Evolutionary conservation across 2,888 invertebrate species (phyloP), one percentile per base, ranked within the genome.

Genomic region (Clusia tigrina): DNA sequence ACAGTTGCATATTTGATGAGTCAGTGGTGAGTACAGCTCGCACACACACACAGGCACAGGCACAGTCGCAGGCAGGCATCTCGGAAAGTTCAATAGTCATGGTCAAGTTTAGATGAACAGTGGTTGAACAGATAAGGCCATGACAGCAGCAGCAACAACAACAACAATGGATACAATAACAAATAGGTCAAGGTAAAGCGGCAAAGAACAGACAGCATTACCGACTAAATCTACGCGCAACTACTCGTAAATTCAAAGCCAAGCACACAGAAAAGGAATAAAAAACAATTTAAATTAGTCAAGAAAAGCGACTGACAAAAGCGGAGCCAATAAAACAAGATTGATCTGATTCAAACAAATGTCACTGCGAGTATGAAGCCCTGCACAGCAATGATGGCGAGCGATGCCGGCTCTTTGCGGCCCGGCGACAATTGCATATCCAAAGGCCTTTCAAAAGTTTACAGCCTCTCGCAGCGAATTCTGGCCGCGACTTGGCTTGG

Each of bases 281-380:
- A 56, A 38, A 18, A 15, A 42, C 56, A 46, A 56, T 23, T 56
- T 24, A 42, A 56, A 42, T 38, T 56, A 24, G 46, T 37, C 22
- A 37, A 55, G 55, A 55, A 54, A 54, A 26, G 26, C 66, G 70
- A 52, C 67, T 65, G 64, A 65, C 70, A 70, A 72, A 64, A 72
- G 67, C 66, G 69, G 67, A 69, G 57, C 70, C 59, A 51, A 55
- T 18, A 58, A 38, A 56, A 46, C 37, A 51, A 48, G 48, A 48
- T 48, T 48, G 48, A 48, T 48, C 20, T 48, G 22, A 18, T 12
- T 2, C 48, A 20, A 48, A 22, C 48, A 48, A 48, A 48, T 48
- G 48, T 48, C 48, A 48, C 18, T 20, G 32, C 32, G 32, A 6
- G 32, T 20, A 48, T 2, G 15, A 18, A 3, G 20, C 18, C 18